A percentile compares a stretch with the other conserved stretches of the same genome.
Conservation (phyloP, 1,140 invertebrate species). For the Drosophila watanabei region DNA sequence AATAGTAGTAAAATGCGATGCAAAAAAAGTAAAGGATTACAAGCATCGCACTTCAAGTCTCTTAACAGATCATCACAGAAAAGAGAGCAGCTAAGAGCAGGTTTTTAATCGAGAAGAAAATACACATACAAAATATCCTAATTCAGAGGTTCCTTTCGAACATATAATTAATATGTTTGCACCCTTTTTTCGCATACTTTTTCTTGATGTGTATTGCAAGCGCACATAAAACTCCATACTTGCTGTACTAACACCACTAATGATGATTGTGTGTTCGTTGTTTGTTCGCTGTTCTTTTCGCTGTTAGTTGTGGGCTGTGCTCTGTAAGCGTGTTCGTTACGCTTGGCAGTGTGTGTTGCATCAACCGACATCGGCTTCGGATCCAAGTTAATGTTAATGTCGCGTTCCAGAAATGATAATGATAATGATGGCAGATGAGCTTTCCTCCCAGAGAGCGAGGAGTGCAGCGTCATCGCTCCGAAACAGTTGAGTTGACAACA, state of each 20-base stretch:
- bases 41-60: not conserved
- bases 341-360: slow-evolving; percentile 76
- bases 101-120: no score
- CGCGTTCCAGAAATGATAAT: slow-evolving; percentile 81
- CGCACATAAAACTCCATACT: slow-evolving; percentile 30
- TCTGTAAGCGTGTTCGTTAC: slow-evolving; percentile 81
- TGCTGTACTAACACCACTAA: slow-evolving; percentile 63
- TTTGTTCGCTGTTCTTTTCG: slow-evolving; percentile 52
- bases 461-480: slow-evolving; percentile 54
- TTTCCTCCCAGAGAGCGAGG: slow-evolving; percentile 5
- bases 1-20: no score
- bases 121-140: no score
- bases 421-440: slow-evolving; percentile 39
- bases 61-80: no score
- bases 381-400: slow-evolving; percentile 72
- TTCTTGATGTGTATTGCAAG: not conserved
- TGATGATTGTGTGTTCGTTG: slow-evolving; percentile 70
- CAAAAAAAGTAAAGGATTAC: not conserved
- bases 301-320: slow-evolving; percentile 36
- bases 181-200: no score
- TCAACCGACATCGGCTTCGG: slow-evolving; percentile 55
- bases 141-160: no score
- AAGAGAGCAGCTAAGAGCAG: no score
- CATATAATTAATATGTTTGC: not conserved
- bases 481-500: slow-evolving; percentile 61